These are phyloP conservation scores for Sitophilus oryzae DNA, from an alignment of 1,140 invertebrate genomes.

Conservation along the genomic window DNA sequence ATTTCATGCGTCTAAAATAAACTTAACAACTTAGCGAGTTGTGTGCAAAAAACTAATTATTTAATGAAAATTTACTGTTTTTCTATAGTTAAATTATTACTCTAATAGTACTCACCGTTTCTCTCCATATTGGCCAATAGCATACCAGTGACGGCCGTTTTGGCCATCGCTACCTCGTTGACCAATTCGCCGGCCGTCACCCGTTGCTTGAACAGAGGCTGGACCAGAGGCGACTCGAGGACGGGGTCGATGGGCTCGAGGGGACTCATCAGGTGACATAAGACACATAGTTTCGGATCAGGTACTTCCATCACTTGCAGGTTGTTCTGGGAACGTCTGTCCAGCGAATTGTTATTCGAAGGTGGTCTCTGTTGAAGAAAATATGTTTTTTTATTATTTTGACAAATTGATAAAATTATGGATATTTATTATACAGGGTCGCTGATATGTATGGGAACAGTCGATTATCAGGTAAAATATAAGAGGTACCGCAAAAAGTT, in stretches of 20 bases:
- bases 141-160: constrained; percentile 71
- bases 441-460: too few species aligned
- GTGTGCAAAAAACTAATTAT: too few species aligned
- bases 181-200: constrained; percentile 70
- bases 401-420: too few species aligned
- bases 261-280: constrained; percentile 83
- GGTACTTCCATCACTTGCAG: constrained; percentile 57
- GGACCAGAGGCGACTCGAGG: constrained; percentile 71
- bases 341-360: constrained; percentile 18
- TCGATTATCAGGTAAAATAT: too few species aligned
- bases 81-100: background rate
- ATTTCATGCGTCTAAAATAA: too few species aligned
- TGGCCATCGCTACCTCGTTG: constrained; percentile 64
- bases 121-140: constrained; percentile 82
- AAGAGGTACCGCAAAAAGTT: too few species aligned
- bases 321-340: constrained; percentile 14
- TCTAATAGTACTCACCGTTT: constrained; percentile 54
- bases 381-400: background rate
- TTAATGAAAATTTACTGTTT: constrained; percentile 11
- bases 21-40: too few species aligned
- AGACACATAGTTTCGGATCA: constrained; percentile 78
- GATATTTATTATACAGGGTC: too few species aligned
- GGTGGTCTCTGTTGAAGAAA: constrained; percentile 24
- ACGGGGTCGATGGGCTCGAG: constrained; percentile 76
- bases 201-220: constrained; percentile 70